Base-by-base conservation (phyloP, 92 coral and sea anemone genomes). In the Nematostella vectensis region DNA sequence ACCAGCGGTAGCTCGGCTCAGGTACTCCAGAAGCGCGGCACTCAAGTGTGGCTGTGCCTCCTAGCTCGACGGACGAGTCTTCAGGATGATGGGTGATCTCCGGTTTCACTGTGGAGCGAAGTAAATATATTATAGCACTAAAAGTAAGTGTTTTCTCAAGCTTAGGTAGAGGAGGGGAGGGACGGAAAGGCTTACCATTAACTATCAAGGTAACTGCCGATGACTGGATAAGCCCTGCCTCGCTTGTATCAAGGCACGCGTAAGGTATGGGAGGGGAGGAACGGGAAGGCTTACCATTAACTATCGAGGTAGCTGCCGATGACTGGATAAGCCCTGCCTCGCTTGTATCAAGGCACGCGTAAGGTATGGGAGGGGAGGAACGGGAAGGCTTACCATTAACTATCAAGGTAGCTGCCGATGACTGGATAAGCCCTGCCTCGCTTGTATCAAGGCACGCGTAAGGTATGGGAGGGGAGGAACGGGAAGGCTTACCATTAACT, bases 311-410 rank as follows among this genome's bases (percentile, higher is more conserved):
- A 29, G 70, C 71, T 1, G 58, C 59, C 13, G 49, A 25, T 11
- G 97, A 89, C 58, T 87, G 86, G 27, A 89, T 86, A 38, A 64
- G 31, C 2, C 97, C 97, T 4, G 97, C 97, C 1, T 70, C 69
- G 43, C 87, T 89, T 13, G 91, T 67, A 0, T 95, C 91, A 38
- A 81, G 36, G 18, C 97, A 89, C 11, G 95, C 54, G 45, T 89
- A 89, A 15, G 55, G n/a, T n/a, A n/a, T n/a, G n/a, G n/a, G n/a
- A n/a, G n/a, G n/a, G n/a, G n/a, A n/a, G n/a, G n/a, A n/a, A n/a
- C n/a, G n/a, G n/a, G n/a, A n/a, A n/a, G 33, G 47, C 88, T 47
- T 68, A 89, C 97, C 97, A 42, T 86, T 54, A 15, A 89, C 95
- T 16, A 44, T 29, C 25, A 89, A 64, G 31, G 55, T 68, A 29